Conservation (phyloP, 2,888 invertebrate genomes). For the Caenorhabditis japonica region DNA sequence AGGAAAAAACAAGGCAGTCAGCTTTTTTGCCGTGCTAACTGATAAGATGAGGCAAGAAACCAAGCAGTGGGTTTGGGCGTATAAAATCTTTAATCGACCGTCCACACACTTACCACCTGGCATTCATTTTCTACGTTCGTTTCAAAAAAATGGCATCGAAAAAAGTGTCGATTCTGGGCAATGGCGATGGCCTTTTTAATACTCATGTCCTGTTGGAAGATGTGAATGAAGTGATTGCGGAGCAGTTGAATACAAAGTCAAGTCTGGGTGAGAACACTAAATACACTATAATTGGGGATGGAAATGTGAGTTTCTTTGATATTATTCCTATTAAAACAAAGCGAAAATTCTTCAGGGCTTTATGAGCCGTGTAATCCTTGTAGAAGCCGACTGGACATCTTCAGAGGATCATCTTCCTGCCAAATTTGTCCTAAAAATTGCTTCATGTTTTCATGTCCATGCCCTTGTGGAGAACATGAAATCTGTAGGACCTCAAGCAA, state of each 20-base stretch:
- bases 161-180: constrained; percentile 15
- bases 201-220: constrained; percentile 45
- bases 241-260: constrained; percentile 16
- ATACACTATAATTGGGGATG: constrained; percentile 41
- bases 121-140: background rate
- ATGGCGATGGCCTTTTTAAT: constrained; percentile 29
- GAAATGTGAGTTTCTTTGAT: constrained; percentile 33
- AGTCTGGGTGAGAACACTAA: constrained; percentile 17
- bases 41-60: constrained; percentile 39
- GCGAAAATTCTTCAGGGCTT: constrained; percentile 33
- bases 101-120: constrained; percentile 5
- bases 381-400: constrained; percentile 39
- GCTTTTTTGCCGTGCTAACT: constrained; percentile 24
- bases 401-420: constrained; percentile 13
- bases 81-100: constrained; percentile 7
- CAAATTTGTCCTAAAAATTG: constrained; percentile 39
- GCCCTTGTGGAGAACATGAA: constrained; percentile 30
- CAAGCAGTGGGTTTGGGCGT: constrained; percentile 26
- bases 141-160: constrained; percentile 5
- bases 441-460: constrained; percentile 28
- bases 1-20: too few relatives aligned
- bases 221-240: constrained; percentile 24
- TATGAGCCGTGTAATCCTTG: constrained; percentile 46
- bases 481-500: background rate
- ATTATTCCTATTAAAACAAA: background rate